Evolutionary conservation across 2,888 invertebrate genomes (phyloP), one percentile per base, ranked within the genome.

Genomic region (Coenonympha glycerion): DNA sequence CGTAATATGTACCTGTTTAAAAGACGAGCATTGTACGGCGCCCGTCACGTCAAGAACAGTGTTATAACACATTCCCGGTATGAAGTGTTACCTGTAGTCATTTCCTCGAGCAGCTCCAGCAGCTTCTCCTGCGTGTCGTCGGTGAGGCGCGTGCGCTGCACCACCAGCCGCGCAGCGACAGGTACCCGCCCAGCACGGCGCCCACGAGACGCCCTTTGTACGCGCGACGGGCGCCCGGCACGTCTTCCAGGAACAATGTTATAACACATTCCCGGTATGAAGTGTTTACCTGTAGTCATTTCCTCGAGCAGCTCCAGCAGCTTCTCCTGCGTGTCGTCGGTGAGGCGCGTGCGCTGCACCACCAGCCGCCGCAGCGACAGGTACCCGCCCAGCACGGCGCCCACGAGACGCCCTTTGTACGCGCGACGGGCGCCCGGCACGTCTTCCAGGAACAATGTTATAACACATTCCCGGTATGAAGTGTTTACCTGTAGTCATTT

Each of bases 71-170:
- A n/a, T n/a, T n/a, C n/a, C n/a, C n/a, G n/a, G n/a, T n/a, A n/a
- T n/a, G n/a, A n/a, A n/a, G n/a, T n/a, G 8, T 9, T 64, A 92
- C 94, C 95, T 3, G 94, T 95, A 0, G 98, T 98, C 93, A 98
- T 96, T 77, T 97, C 97, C 79, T 98, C 98, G 11, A 98, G 88
- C 64, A 98, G 89, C 70, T 96, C 96, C 6, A 98, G 88, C 34
- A 98, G 88, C 69, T 96, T 97, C 77, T 97, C 97, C 81, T 98
- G 98, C 3, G 98, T 97, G 76, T 98, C 97, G 76, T 98, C 98
- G 28, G 98, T 96, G 44, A 97, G 90, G 46, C 98, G 91, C 0
- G 98, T 98, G 52, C 98, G 89, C 79, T 98, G 98, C 30, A 98
- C 95, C 0, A 98, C 95, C 16, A 99, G 89, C 55, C 97, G 91